Conservation (phyloP, 1,140 invertebrate genomes). For the Cotesia vestalis region DNA sequence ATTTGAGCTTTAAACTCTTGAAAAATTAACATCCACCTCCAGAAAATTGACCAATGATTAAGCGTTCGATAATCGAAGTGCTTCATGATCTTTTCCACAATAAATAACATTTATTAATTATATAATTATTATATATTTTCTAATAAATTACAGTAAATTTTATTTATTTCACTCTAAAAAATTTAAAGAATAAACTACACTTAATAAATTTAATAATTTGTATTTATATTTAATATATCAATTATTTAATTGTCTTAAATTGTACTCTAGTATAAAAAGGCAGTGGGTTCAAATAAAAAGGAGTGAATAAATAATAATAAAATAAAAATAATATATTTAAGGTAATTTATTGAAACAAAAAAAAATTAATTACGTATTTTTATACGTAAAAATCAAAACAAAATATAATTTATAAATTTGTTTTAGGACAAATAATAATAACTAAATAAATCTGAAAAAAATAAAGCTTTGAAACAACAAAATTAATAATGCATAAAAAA, state of each 20-base stretch:
- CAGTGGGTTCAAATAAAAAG: too few species aligned
- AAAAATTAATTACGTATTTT: background rate
- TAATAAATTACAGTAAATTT: background rate
- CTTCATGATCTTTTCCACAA: too few species aligned
- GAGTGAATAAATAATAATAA: too few species aligned
- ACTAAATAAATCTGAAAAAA: conserved; percentile 13
- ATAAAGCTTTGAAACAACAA: conserved; percentile 9
- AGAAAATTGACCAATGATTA: background rate
- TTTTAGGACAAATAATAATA: background rate
- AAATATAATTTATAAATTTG: background rate
- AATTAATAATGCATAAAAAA: conserved; percentile 27
- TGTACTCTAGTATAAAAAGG: background rate
- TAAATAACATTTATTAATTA: too few species aligned
- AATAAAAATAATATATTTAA: too few species aligned
- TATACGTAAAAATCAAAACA: background rate
- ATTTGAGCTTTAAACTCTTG: conserved; percentile 2
- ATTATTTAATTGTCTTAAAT: conserved; percentile 5
- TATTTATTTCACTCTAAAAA: too few species aligned
- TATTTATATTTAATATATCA: background rate
- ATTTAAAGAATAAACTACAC: too few species aligned
- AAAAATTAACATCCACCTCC: too few species aligned
- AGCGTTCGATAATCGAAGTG: too few species aligned
- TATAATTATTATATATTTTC: too few species aligned
- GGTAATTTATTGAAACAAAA: background rate
- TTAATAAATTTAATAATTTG: too few species aligned